phyloP scores from a whole-genome alignment of 2,113 vertebrate species.

The Cheirogaleus medius region DNA sequence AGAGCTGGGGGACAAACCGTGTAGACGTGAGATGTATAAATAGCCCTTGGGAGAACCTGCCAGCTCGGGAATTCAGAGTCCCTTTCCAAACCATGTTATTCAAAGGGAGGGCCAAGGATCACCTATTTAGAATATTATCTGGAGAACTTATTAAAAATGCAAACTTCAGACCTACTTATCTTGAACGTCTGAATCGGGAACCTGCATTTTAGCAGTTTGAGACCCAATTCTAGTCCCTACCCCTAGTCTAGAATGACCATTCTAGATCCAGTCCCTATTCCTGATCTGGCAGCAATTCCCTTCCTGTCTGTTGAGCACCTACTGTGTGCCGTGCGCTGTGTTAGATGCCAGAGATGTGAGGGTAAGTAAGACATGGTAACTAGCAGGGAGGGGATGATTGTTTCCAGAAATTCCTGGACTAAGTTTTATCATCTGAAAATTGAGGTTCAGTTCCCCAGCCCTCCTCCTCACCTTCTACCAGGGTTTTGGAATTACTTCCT shows the following conservation, averaged over 20 bases:
- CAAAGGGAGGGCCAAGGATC: not conserved
- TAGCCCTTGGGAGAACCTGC: not conserved
- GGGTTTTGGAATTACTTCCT: constrained; percentile 13
- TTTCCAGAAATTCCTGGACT: not conserved
- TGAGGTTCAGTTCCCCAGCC: not conserved
- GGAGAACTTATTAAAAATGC: not conserved
- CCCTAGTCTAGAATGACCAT: not conserved
- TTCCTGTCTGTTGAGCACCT: not conserved
- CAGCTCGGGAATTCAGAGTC: not conserved
- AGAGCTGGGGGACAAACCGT: not conserved
- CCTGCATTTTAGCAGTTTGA: not conserved
- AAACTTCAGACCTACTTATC: not conserved
- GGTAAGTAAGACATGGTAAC: not conserved
- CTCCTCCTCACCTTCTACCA: not conserved
- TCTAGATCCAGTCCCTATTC: not conserved
- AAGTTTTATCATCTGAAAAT: not conserved
- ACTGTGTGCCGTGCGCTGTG: not conserved
- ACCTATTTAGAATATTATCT: not conserved
- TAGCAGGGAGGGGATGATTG: not conserved
- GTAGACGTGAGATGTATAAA: not conserved
- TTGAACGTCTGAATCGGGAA: not conserved
- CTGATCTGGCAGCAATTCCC: not conserved
- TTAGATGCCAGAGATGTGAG: not conserved
- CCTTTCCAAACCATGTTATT: not conserved
- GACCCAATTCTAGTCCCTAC: not conserved